Evolutionary conservation across 2,888 invertebrate species (phyloP), one percentile per base, ranked within the genome.

Genomic region (Temnothorax rugatulus): DNA sequence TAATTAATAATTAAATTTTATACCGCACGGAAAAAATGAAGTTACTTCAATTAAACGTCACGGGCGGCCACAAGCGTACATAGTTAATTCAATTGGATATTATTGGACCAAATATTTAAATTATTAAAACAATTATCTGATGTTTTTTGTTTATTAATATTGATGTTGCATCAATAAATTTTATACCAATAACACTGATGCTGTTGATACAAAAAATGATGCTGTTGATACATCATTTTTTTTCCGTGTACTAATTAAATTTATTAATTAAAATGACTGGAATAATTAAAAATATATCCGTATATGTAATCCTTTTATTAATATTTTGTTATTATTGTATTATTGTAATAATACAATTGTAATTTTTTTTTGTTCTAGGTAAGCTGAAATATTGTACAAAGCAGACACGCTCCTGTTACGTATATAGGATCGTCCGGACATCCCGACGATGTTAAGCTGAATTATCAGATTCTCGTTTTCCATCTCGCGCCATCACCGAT

Each of bases 311-410:
- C 13, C 38, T 63, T 57, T n/a, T n/a, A 25, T 7, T 79, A 68
- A 82, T 66, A 18, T 18, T 76, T 73, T 54, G 29, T 29, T 29
- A 29, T 29, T 29, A 4, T 4, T 29, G 29, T 29, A 29, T 29
- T 29, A 29, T 29, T 29, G 29, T 29, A 29, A 29, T 29, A 29
- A 29, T 29, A 44, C 4, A 64, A 25, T 54, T 29, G 66, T 69
- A 52, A 29, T 38, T 44, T 82, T 82, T 25, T 25, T 87, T 44
- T 88, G 85, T 92, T 92, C 41, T 89, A 92, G 92, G 92, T 92
- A 90, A 91, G 86, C 0, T 34, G 29, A 52, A 25, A 25, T 25
- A n/a, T 74, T 29, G 13, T 25, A 34, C n/a, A 47, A 47, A 29
- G 44, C 44, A 18, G 34, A 50, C 13, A n/a, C 0, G 34, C 18